phyloP scores from a whole-genome alignment of 2,797 vertebrate genomes.

The Eulemur rubriventer region DNA sequence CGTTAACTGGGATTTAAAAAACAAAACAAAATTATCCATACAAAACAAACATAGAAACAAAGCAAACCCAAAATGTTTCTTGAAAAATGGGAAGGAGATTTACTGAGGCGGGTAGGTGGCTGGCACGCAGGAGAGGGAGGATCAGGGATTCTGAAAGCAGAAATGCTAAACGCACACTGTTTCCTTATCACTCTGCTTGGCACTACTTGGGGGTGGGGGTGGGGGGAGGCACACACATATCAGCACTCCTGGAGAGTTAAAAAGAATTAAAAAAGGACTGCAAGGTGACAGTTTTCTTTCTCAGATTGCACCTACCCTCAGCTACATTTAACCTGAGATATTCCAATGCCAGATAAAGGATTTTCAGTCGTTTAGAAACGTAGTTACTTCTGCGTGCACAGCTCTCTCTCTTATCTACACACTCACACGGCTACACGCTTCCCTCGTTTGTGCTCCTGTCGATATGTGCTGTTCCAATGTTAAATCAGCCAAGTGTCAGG shows the following conservation, averaged over 20 bases:
- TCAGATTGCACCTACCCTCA: neutral
- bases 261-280: neutral
- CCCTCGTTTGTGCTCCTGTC: neutral
- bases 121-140: neutral
- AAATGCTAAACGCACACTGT: neutral
- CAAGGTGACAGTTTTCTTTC: slow-evolving; percentile 42
- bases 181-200: neutral
- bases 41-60: neutral
- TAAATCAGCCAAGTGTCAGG: neutral
- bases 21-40: neutral
- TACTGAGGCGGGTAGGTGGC: neutral
- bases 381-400: neutral
- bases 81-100: neutral
- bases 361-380: neutral
- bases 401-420: neutral
- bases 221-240: neutral
- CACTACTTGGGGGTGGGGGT: neutral
- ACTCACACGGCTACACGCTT: neutral
- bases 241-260: neutral
- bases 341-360: neutral
- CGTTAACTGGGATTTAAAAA: slow-evolving; percentile 10
- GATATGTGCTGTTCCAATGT: neutral
- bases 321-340: neutral
- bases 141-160: neutral
- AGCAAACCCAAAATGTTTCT: neutral